Evolutionary conservation across 2,113 vertebrate genomes (phyloP).

Genomic region (Scartelaos histophorus): DNA sequence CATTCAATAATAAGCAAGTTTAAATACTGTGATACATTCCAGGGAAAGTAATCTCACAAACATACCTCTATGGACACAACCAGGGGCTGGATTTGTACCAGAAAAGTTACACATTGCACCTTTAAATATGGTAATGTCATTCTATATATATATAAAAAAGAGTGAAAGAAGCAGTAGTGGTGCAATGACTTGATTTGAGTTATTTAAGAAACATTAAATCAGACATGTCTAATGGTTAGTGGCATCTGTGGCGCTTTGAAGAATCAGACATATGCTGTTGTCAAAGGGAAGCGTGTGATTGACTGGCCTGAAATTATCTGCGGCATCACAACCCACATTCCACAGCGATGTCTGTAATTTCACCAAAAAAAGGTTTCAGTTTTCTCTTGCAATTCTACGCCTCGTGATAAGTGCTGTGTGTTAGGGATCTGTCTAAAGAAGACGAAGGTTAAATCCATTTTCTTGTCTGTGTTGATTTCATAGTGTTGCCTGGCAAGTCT

Average conservation of each 20-base stretch:
- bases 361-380: conserved; percentile 63
- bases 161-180: conserved; percentile 28
- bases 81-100: no score
- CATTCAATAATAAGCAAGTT: no score
- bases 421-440: conserved; percentile 61
- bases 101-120: no score
- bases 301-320: conserved; percentile 73
- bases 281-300: conserved; percentile 51
- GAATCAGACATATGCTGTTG: conserved; percentile 28
- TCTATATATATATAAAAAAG: no score
- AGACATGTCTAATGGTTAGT: conserved; percentile 21
- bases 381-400: conserved; percentile 43
- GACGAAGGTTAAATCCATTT: conserved; percentile 76
- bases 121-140: no score
- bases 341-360: conserved; percentile 71
- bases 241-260: conserved; percentile 27
- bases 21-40: no score
- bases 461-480: conserved; percentile 69
- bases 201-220: conserved; percentile 9
- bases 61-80: no score
- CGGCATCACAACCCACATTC: conserved; percentile 60
- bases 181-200: conserved; percentile 29
- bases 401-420: conserved; percentile 12
- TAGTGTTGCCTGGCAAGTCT: no score
- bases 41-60: no score